Evolutionary conservation across 2,113 vertebrate genomes (phyloP), one percentile per base, ranked within the genome.

Genomic region (Paramisgurnus dabryanus): DNA sequence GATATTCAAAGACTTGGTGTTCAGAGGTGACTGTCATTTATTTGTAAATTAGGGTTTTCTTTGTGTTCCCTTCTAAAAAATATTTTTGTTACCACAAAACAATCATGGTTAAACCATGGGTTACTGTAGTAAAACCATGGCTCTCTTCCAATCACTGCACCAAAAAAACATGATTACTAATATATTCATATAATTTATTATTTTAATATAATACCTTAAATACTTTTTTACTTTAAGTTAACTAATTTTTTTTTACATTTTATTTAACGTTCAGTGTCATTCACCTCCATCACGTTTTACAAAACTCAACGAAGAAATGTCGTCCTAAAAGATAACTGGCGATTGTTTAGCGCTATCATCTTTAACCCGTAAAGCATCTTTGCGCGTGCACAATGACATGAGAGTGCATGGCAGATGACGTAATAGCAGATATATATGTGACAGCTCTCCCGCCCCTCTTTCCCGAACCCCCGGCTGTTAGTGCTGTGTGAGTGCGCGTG

Each of bases 401-500:
- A 6, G 4, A 15, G 41, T 11, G 61, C 67, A 41, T 80, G 79
- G 76, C 63, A 34, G 61, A 61, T 86, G 87, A 88, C 87, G 87
- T 70, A 13, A 34, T 1, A 7, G 40, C 7, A 7, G 11, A 67
- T 88, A 87, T 86, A 87, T 74, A 86, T 64, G 0, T 0, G 22
- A 13, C 17, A 9, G 15, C 65, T 17, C 15, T 1, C 10, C 43
- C 41, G 3, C 3, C 4, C 11, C 10, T 4, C 11, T 15, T 47
- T 85, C 88, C 86, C 82, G 85, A 88, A 87, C 87, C 89, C 73
- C 89, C 88, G 84, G 87, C 87, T 88, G 83, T 86, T 81, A 84
- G 87, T 87, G 87, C 84, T 87, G 89, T 87, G 89, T 70, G 87
- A 88, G 87, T 88, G 89, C 86, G 92, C 90, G 93, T 94, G 93